Evolutionary conservation across 2,113 vertebrate species (phyloP).

Genomic region (Fregata magnificens): DNA sequence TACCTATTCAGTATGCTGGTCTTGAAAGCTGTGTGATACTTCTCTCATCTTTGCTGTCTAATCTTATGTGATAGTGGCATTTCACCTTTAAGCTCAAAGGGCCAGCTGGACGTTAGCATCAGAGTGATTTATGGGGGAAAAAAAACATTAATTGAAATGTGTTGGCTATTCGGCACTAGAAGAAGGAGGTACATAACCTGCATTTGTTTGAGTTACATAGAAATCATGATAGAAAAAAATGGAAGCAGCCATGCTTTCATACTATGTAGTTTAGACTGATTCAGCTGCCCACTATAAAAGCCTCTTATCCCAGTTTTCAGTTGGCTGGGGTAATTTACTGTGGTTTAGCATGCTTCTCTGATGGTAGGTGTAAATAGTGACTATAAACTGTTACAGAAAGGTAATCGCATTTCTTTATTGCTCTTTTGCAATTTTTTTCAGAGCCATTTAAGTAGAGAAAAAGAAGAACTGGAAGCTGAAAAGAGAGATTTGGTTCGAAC

Average conservation of each 20-base stretch:
- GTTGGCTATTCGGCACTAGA: background rate
- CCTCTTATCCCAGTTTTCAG: background rate
- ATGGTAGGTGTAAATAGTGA: background rate
- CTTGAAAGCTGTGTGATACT: background rate
- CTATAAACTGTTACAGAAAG: background rate
- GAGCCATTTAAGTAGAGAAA: slow-evolving; percentile 84
- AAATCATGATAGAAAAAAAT: background rate
- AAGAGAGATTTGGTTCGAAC: slow-evolving; percentile 91
- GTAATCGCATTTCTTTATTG: background rate
- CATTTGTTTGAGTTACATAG: background rate
- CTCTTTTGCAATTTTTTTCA: slow-evolving; percentile 36
- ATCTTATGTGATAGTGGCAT: background rate
- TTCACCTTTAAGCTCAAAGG: background rate
- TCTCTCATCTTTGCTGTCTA: background rate
- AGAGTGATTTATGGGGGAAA: background rate
- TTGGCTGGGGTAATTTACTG: background rate
- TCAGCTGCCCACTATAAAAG: background rate
- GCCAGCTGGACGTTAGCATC: background rate
- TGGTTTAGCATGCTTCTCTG: background rate
- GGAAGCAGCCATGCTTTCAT: background rate
- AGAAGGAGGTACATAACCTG: background rate
- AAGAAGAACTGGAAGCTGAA: slow-evolving; percentile 90
- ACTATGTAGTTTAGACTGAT: background rate
- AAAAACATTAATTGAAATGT: background rate
- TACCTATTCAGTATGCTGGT: too few species aligned